These are phyloP conservation scores for Lytechinus variegatus DNA, from an alignment of 35 echinoderm and acorn worm species.

Conservation along the genomic window DNA sequence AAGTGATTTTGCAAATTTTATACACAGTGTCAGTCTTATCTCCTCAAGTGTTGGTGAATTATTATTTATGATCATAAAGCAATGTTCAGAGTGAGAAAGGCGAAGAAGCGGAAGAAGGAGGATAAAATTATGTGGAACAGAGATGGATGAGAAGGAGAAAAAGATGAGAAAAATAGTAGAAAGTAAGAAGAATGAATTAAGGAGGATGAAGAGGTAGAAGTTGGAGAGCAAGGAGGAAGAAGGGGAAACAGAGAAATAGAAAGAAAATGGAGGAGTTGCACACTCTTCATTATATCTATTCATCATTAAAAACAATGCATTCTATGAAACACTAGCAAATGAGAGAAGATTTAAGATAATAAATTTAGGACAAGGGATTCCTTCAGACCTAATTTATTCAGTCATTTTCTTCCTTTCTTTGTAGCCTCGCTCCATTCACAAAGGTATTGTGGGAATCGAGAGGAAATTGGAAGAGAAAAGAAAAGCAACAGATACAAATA, in stretches of 20 bases:
- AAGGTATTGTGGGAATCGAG: constrained; percentile 97
- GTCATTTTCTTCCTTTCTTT: background rate
- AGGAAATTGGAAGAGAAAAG: constrained; percentile 84
- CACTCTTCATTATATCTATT: no score
- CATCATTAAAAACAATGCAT: no score
- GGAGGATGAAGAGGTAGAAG: background rate
- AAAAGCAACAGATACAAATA: constrained; percentile 91
- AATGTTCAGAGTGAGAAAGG: background rate
- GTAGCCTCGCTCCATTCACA: constrained; percentile 83
- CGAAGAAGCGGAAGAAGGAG: background rate
- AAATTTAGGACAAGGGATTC: background rate
- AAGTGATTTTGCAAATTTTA: no score
- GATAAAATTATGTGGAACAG: background rate
- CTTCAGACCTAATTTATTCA: background rate
- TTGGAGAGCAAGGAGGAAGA: background rate
- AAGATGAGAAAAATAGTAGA: background rate
- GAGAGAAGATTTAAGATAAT: no score
- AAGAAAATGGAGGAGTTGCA: no score
- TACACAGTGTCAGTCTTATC: no score
- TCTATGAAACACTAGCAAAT: no score
- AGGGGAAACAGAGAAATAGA: no score
- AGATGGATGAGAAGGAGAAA: background rate
- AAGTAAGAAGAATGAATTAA: background rate
- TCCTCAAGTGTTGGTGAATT: no score
- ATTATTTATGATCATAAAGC: no score